Base-by-base conservation (phyloP, 2,888 invertebrate genomes). In the Deilephila porcellus region DNA sequence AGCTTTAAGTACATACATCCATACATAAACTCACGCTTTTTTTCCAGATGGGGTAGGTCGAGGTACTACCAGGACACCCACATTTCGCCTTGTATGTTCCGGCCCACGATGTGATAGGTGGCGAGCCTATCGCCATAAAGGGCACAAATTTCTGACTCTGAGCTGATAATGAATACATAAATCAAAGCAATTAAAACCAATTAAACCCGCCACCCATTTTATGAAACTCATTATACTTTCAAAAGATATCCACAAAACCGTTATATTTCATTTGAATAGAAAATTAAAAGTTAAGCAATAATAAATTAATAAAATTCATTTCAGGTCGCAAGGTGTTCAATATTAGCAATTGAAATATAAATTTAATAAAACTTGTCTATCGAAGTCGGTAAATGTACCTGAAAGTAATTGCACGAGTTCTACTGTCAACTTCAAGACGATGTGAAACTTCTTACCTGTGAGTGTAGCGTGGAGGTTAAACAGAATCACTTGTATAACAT, bases 321-420 rank as follows among this genome's bases (percentile, higher is more conserved):
- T 67, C 17, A 67, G 52, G 25, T 45, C 17, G 25, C 20, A 52
- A 67, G 52, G 6, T 45, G 14, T 25, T 25, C 52, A 17, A 67
- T 64, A 20, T 45, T 20, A 45, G 37, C 8, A 37, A 64, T 67
- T 25, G 37, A 52, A 52, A 67, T n/a, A 0, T 1, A 45, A 20
- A 52, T 8, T n/a, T 8, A 34, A 52, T 45, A 17, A 67, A 67
- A 67, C 67, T 25, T 29, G 25, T 11, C 25, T 60, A 25, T 45
- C 25, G 5, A 67, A 67, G 67, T 67, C 11, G 52, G 67, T 25
- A 67, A 67, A 67, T 67, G 52, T 17, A 67, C 56, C 56, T n/a
- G n/a, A n/a, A 1, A 3, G 37, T 64, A 64, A 64, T 64, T 64
- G 45, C 37, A 45, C 32, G 19, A 56, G 56, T 56, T 56, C 37